Percentiles rank a stretch among this genome's conserved stretches.
Evolutionary conservation across 2,113 vertebrate genomes (phyloP).

Genomic region (Fregata magnificens): DNA sequence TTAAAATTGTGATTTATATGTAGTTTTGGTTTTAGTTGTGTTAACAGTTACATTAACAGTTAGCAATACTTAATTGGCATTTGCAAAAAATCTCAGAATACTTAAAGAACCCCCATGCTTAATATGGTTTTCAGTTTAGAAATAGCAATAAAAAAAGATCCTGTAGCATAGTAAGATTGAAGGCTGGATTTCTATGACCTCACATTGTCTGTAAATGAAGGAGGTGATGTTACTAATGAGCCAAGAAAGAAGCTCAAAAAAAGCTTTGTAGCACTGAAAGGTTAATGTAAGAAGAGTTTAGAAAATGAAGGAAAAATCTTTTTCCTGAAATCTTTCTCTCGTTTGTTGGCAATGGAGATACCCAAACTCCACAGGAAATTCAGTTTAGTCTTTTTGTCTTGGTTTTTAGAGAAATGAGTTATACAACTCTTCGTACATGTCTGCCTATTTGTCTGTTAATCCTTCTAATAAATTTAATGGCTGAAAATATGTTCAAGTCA

Average conservation of each 20-base stretch:
- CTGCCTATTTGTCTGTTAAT: not conserved
- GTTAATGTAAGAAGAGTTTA: not conserved
- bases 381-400: not conserved
- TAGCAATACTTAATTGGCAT: not conserved
- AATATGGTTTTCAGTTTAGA: not conserved
- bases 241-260: not conserved
- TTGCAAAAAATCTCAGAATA: not conserved
- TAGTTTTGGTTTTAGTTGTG: not conserved
- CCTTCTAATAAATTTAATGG: not conserved
- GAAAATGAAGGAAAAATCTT: not conserved
- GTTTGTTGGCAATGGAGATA: not conserved
- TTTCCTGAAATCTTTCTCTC: not conserved
- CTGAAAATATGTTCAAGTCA: not conserved
- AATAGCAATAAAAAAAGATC: not conserved
- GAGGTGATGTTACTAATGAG: not conserved
- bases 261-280: not conserved
- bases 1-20: not conserved
- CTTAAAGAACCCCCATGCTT: not conserved
- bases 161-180: not conserved
- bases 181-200: not conserved
- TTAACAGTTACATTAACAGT: not conserved
- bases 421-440: not conserved
- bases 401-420: not conserved
- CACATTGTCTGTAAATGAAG: not conserved
- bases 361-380: not conserved